Base-by-base conservation (phyloP, 2,113 vertebrate genomes). In the Neolamprologus sp. region DNA sequence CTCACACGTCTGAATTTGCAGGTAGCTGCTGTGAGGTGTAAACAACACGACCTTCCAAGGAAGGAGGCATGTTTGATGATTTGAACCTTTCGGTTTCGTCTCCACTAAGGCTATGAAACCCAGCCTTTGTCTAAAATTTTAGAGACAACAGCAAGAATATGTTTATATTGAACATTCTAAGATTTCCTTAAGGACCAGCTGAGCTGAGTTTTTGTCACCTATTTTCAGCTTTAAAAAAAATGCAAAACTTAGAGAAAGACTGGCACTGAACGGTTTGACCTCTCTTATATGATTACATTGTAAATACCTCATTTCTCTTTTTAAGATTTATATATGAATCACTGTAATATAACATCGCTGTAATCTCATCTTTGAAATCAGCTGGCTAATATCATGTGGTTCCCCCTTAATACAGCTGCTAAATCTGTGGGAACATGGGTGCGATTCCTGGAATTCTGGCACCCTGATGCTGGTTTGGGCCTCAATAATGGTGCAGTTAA, bases 51-150 rank as follows among this genome's bases (percentile, higher is more conserved):
- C 82, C 28, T 89, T 89, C 23, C 2, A 10, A 51, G 35, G 40
- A 8, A 65, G 79, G 53, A 60, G 63, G 14, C 3, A 3, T 40
- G 23, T 13, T 12, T 37, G 11, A 57, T 10, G 57, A 78, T 88
- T 87, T 83, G 58, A 51, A 82, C 28, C 8, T 53, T 13, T 68
- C 28, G 54, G 21, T 81, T 40, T 87, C 3, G 3, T 91, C 33
- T 45, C 17, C 6, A 49, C 49, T 79, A 2, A 60, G 31, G 31
- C 35, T n/a, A 51, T 33, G 26, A 85, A 54, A 85, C 49, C 5
- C 0, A 31, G 35, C 12, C 5, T 4, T 4, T 63, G 6, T n/a
- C 31, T 54, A 16, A 9, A 17, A 13, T 1, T 31, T 88, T 45
- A 17, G 11, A 31, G 31, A 31, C 19, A 40, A 80, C 17, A 12